Base-by-base conservation (phyloP, 2,797 vertebrate genomes). In the Gorsachius magnificus region DNA sequence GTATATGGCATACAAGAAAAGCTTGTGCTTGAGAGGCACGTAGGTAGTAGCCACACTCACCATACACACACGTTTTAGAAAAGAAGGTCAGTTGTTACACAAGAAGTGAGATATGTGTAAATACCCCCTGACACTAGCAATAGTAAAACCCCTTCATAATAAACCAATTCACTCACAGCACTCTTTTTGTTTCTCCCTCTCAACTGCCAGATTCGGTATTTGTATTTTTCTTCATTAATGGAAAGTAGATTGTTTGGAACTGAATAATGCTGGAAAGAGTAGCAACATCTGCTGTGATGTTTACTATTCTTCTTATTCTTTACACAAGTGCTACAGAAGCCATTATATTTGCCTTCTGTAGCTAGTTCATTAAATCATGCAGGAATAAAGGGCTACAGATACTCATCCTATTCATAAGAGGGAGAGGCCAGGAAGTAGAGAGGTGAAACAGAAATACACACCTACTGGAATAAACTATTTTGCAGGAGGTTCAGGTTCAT, bases 211-310 rank as follows among this genome's bases (percentile, higher is more conserved):
- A 85, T 83, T 90, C 66, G 70, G 61, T 57, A 63, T 83, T 94
- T 75, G 33, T 89, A 77, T 87, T 96, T 96, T 95, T 85, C 60
- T 89, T 92, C 68, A 69, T 90, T 96, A 92, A 96, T n/a, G n/a
- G 36, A 22, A 95, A 89, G 79, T 82, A 91, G 83, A 89, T 90
- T 92, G 66, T 86, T 92, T 88, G 74, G 61, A 92, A 89, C 18
- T 58, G 93, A 93, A 85, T 93, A 83, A 90, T 45, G 46, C 56
- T 89, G 60, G 54, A 82, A 95, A 95, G 56, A 75, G 28, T 41
- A 86, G 76, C 57, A 91, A 87, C 84, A 92, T 87, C 84, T 92
- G 77, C 88, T 90, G 66, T 57, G 56, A 74, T 90, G 64, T 89
- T 95, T 88, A 53, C 57, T 88, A 50, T 60, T 92, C 70, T 79